A percentile compares a stretch with the other conserved stretches of the same genome.
These are phyloP conservation scores for Drosophila nigromelanica DNA, from an alignment of 1,140 invertebrate genomes.

Conservation along the genomic window DNA sequence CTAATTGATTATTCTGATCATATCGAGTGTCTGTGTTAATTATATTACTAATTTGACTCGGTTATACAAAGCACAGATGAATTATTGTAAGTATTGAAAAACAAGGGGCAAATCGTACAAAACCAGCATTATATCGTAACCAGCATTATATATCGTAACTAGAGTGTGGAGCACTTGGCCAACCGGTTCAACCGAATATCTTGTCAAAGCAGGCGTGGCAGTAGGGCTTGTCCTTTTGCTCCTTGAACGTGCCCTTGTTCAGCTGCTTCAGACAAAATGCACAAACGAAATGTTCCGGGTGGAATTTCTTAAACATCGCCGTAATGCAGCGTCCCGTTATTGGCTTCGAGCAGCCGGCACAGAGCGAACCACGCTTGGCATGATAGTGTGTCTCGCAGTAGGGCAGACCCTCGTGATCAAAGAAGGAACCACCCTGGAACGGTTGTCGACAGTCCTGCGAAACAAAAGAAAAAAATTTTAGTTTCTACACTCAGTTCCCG, in stretches of 20 bases:
- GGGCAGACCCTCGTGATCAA: slow-evolving; percentile 97
- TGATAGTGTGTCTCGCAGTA: slow-evolving; percentile 99
- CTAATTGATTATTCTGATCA: slow-evolving; percentile 59
- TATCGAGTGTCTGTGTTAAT: slow-evolving; percentile 60
- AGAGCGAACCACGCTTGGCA: slow-evolving; percentile 97
- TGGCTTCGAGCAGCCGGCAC: slow-evolving; percentile 98
- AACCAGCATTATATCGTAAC: slow-evolving; percentile 65
- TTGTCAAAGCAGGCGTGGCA: slow-evolving; percentile 99
- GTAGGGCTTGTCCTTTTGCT: slow-evolving; percentile 99
- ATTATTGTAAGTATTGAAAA: slow-evolving; percentile 52
- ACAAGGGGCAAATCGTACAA: slow-evolving; percentile 46
- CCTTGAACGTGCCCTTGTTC: slow-evolving; percentile 99
- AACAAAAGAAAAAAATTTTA: slow-evolving; percentile 15
- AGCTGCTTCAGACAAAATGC: slow-evolving; percentile 98
- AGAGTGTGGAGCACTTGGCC: slow-evolving; percentile 22
- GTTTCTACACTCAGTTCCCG: neutral
- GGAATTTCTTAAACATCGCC: slow-evolving; percentile 99
- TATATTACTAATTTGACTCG: slow-evolving; percentile 79
- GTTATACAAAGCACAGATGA: slow-evolving; percentile 78
- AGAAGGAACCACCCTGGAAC: slow-evolving; percentile 97
- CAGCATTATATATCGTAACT: slow-evolving; percentile 63
- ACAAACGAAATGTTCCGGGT: slow-evolving; percentile 98
- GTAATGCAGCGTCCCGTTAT: slow-evolving; percentile 99
- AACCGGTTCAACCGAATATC: slow-evolving; percentile 91
- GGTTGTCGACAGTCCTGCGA: slow-evolving; percentile 95